A percentile compares a stretch with the other conserved stretches of the same genome.
Evolutionary conservation across 2,888 invertebrate species (phyloP).

Genomic region (Neria commutata): DNA sequence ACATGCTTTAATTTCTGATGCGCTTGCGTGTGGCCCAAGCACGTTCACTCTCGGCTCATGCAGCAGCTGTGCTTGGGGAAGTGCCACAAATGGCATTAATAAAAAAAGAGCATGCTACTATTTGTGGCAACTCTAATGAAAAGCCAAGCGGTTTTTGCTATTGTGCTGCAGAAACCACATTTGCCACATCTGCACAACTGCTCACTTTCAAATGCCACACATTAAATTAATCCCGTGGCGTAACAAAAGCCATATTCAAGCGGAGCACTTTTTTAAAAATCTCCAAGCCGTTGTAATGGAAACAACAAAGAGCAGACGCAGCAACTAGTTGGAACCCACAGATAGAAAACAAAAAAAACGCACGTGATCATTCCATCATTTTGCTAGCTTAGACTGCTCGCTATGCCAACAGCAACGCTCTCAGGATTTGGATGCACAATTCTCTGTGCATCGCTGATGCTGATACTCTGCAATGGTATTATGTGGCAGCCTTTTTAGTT

Average conservation of each 20-base stretch:
- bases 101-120: background rate
- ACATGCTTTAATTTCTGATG: background rate
- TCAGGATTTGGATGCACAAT: no score
- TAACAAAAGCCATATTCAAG: background rate
- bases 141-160: background rate
- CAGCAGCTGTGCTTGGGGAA: background rate
- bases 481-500: no score
- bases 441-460: no score
- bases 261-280: no score
- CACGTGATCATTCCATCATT: constrained; percentile 58
- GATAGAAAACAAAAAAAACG: no score
- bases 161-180: background rate
- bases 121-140: background rate
- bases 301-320: no score
- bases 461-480: no score
- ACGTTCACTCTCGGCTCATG: background rate
- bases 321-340: no score
- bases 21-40: background rate
- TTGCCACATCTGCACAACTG: no score
- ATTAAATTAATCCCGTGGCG: background rate
- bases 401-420: no score
- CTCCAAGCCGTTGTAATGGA: no score
- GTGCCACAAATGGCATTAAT: background rate
- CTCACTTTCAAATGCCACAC: background rate
- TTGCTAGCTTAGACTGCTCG: constrained; percentile 58